phyloP scores from a whole-genome alignment of 1,140 invertebrate genomes.

The Campoletis sonorensis region DNA sequence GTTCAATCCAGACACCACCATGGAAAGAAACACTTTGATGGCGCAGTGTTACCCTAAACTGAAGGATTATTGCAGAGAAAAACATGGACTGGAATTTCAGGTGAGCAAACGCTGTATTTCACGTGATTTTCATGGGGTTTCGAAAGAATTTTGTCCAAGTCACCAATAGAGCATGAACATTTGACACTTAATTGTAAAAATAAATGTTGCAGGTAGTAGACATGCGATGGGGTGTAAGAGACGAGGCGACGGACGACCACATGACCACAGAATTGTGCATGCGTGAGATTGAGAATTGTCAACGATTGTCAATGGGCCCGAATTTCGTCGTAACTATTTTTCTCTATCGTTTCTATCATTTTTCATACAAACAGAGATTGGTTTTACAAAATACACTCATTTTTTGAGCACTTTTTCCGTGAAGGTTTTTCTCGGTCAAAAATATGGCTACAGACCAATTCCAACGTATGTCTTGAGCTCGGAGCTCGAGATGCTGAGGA shows the following conservation, averaged over 20 bases:
- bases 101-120: conserved; percentile 75
- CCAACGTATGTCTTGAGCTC: conserved; percentile 96
- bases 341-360: not conserved
- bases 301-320: conserved; percentile 97
- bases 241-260: conserved; percentile 99
- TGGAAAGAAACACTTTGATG: conserved; percentile 98
- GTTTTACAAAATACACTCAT: not conserved
- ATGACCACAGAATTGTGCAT: conserved; percentile 99
- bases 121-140: not conserved
- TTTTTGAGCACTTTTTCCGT: conserved; percentile 37
- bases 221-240: conserved; percentile 98
- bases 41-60: conserved; percentile 98
- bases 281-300: conserved; percentile 98
- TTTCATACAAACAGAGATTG: not conserved
- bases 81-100: conserved; percentile 99
- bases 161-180: not conserved
- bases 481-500: conserved; percentile 92
- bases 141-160: not conserved
- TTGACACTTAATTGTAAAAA: conserved; percentile 30
- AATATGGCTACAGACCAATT: conserved; percentile 98
- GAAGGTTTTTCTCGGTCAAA: conserved; percentile 96
- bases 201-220: conserved; percentile 89
- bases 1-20: conserved; percentile 88
- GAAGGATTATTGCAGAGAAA: conserved; percentile 98
- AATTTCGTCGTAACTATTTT: conserved; percentile 90